A percentile compares a stretch with the other conserved stretches of the same genome.
These are phyloP conservation scores for Oncorhynchus mykiss DNA, from an alignment of 2,113 vertebrate genomes.

Conservation along the genomic window DNA sequence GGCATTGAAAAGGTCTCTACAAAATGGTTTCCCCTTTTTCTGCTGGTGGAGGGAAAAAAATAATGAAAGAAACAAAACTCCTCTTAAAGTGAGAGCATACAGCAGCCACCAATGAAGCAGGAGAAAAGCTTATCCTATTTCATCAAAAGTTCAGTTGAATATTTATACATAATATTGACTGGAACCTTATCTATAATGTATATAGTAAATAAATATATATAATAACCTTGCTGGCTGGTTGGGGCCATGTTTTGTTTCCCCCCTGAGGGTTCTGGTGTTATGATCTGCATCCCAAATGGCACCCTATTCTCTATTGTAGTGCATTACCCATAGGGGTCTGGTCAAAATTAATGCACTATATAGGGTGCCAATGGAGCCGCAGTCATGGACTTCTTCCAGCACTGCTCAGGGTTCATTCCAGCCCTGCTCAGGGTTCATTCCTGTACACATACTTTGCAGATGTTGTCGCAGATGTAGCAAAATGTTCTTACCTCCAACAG, in stretches of 20 bases:
- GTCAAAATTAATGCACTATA: too few relatives aligned
- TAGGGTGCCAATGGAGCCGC: background rate
- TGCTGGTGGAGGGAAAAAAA: background rate
- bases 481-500: too few relatives aligned
- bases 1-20: slow-evolving; percentile 19
- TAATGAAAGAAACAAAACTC: too few relatives aligned
- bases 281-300: too few relatives aligned
- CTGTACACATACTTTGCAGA: too few relatives aligned
- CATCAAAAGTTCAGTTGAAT: background rate
- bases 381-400: background rate
- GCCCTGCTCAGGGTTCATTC: background rate
- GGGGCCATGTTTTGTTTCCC: background rate
- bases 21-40: slow-evolving; percentile 29
- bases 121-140: slow-evolving; percentile 8
- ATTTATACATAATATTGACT: slow-evolving; percentile 15
- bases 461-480: too few relatives aligned
- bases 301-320: background rate
- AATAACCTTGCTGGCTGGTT: slow-evolving; percentile 6
- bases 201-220: slow-evolving; percentile 33
- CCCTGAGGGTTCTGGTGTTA: background rate
- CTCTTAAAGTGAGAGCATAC: too few relatives aligned
- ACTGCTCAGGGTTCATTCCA: background rate
- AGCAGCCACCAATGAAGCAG: too few relatives aligned
- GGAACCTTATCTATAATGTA: slow-evolving; percentile 45
- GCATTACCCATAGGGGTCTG: too few relatives aligned